A percentile compares a stretch with the other conserved stretches of the same genome.
Evolutionary conservation across 2,888 invertebrate species (phyloP).

Genomic region (Drosophila kambysellisi): DNA sequence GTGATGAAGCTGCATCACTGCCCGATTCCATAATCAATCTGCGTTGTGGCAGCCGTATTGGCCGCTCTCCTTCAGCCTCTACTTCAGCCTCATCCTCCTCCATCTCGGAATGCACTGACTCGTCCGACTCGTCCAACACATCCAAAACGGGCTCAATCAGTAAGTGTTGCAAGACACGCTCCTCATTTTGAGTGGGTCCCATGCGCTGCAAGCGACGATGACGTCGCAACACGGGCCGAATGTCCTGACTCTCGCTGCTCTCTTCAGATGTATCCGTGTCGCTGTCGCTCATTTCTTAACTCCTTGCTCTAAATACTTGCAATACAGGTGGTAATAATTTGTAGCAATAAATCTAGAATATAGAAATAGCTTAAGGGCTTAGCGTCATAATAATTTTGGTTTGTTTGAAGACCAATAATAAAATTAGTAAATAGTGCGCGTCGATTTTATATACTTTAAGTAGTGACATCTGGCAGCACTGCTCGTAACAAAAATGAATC

Average conservation of each 20-base stretch:
- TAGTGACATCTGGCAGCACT: conserved; percentile 6
- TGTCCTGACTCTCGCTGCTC: conserved; percentile 8
- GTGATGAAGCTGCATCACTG: background rate
- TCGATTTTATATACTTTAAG: conserved; percentile 1
- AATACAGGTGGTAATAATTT: background rate
- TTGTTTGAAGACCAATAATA: background rate
- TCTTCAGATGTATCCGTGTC: conserved; percentile 16
- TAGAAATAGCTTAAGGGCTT: background rate
- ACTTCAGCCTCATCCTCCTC: background rate
- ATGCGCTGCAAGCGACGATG: background rate
- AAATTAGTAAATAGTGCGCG: conserved; percentile 19
- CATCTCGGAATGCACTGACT: background rate
- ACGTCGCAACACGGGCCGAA: conserved; percentile 4
- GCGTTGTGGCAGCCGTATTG: background rate
- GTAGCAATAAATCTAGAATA: background rate
- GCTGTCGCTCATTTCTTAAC: conserved; percentile 17
- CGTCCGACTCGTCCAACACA: background rate
- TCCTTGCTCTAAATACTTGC: background rate
- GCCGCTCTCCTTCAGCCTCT: background rate
- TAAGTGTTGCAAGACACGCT: background rate
- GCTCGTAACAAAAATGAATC: background rate
- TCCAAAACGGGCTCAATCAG: background rate
- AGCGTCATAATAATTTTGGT: background rate
- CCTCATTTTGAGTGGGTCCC: conserved; percentile 1
- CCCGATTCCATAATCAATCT: background rate